Base-by-base conservation (phyloP, 2,113 vertebrate genomes). In the Leiothrix lutea region DNA sequence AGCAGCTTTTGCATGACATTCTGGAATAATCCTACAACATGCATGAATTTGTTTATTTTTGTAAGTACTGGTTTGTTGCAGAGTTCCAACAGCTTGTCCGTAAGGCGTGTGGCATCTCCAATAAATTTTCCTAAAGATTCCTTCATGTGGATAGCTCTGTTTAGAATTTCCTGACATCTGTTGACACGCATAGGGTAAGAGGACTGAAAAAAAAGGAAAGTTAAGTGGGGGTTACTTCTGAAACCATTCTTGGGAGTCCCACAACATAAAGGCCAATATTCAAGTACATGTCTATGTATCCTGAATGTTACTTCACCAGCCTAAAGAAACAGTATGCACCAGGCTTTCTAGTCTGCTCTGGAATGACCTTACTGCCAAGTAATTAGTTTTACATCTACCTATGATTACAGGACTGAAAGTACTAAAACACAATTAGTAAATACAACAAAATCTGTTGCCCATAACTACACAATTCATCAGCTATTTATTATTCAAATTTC, bases 141-240 rank as follows among this genome's bases (percentile, higher is more conserved):
- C 95, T 99, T 99, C 97, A 99, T 98, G 81, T 98, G 98, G 95
- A 98, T 98, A 23, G 99, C 99, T 97, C 98, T 99, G 91, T 98
- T 98, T 33, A 99, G 97, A 80, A 99, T 99, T 97, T 99, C 99
- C 97, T 99, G 99, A 95, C 99, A 99, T 97, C 99, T 98, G 28
- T 99, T 99, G 96, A 99, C 99, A 67, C 99, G 98, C 93, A 97
- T 99, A 44, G 98, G 98, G 95, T 99, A 99, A 33, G 99, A 99
- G 4, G 99, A 99, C 99, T 99, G 97, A 50, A 88, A 97, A 93
- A 90, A 86, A 60, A 86, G 14, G 6, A 53, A 70, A 92, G 31
- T 66, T 69, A 90, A 93, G 14, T 2, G 14, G 0, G 7, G 2
- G 11, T 22, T 80, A 31, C 24, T 58, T 58, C 42, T 44, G 17